Percentiles rank a stretch among this genome's conserved stretches.
Conservation (phyloP, 2,797 vertebrate genomes). For the Chiroxiphia lanceolata region DNA sequence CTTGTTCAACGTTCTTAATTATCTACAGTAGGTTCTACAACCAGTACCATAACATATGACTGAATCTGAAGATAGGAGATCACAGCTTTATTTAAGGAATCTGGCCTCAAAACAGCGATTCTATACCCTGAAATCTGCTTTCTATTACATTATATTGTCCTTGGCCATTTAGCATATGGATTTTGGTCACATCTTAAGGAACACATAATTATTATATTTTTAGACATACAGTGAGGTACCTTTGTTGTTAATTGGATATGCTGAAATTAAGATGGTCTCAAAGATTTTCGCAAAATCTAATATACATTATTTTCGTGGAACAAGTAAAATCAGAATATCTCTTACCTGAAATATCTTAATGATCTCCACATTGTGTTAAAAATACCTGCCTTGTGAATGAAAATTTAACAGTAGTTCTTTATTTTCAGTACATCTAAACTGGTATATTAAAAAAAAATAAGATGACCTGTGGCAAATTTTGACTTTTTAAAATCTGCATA, state of each 20-base stretch:
- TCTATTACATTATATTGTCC: background rate
- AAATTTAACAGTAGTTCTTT: background rate
- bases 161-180: background rate
- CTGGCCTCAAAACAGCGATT: background rate
- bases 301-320: background rate
- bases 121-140: background rate
- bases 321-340: background rate
- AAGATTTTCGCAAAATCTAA: background rate
- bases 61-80: background rate
- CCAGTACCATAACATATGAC: accelerated
- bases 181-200: background rate
- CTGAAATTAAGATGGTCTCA: background rate
- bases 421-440: background rate
- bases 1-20: background rate
- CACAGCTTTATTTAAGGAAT: background rate
- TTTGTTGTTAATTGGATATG: background rate
- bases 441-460: background rate
- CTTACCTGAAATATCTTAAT: background rate
- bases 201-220: background rate
- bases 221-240: background rate
- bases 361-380: background rate
- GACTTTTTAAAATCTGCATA: background rate
- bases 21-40: background rate
- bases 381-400: background rate
- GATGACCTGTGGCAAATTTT: background rate